phyloP scores from a whole-genome alignment of 2,888 invertebrate species.

The Aleiodes alternator region DNA sequence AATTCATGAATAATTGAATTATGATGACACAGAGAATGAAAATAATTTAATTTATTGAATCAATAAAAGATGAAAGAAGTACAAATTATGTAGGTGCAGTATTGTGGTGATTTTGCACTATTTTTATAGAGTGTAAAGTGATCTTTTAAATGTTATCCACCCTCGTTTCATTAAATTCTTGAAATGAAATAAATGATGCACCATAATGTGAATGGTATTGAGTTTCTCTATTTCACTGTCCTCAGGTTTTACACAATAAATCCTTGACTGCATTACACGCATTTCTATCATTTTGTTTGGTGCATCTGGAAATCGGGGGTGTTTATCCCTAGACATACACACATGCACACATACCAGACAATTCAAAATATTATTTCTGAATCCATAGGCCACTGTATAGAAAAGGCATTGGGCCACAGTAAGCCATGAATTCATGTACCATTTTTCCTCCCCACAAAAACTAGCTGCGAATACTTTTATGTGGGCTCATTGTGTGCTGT shows the following conservation, averaged over 20 bases:
- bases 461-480: constrained; percentile 50
- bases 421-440: constrained; percentile 1
- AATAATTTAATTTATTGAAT: too few relatives aligned
- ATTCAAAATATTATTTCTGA: constrained; percentile 22
- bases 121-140: constrained; percentile 54
- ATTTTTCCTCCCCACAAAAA: constrained; percentile 32
- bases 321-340: constrained; percentile 17
- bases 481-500: constrained; percentile 55
- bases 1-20: too few relatives aligned
- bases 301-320: constrained; percentile 24
- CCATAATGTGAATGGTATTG: not conserved
- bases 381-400: constrained; percentile 5
- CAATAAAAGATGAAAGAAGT: too few relatives aligned
- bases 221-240: constrained; percentile 15
- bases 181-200: constrained; percentile 31
- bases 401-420: constrained; percentile 16
- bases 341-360: not conserved
- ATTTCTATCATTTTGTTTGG: constrained; percentile 9
- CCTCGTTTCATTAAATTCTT: constrained; percentile 32
- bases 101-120: not conserved
- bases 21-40: too few relatives aligned
- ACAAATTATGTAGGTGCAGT: too few relatives aligned
- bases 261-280: constrained; percentile 13
- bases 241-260: constrained; percentile 44
- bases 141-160: constrained; percentile 49